Conservation (phyloP, 2,888 invertebrate genomes). For the Xestia c-nigrum region DNA sequence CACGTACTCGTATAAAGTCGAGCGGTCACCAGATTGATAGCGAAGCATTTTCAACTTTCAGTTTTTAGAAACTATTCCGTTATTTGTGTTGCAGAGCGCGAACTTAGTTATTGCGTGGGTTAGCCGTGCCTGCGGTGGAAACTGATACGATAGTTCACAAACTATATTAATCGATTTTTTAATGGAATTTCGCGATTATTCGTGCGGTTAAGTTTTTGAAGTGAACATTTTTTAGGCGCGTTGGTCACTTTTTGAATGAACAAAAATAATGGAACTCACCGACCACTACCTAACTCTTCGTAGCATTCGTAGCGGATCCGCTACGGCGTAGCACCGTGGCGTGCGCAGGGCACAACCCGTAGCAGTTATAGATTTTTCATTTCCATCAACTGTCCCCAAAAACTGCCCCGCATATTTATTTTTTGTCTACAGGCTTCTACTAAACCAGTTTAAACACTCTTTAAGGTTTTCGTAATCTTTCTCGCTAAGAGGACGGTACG, state of each 20-base stretch:
- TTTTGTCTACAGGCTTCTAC: not conserved
- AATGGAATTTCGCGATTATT: not conserved
- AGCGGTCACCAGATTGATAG: constrained; percentile 15
- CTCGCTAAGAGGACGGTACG: not conserved
- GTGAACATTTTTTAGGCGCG: too few species aligned
- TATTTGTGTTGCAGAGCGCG: constrained; percentile 4
- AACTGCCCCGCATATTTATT: too few species aligned
- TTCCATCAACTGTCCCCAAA: too few species aligned
- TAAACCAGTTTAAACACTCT: not conserved
- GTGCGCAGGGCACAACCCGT: too few species aligned
- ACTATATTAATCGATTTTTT: not conserved
- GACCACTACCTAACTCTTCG: too few species aligned
- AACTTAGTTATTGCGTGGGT: not conserved
- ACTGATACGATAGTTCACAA: not conserved
- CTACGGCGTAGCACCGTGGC: too few species aligned
- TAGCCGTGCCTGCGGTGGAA: not conserved
- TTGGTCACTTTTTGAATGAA: too few species aligned
- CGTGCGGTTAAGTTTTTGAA: too few species aligned
- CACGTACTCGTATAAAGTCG: not conserved
- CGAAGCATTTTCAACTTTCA: constrained; percentile 8
- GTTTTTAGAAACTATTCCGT: constrained; percentile 19
- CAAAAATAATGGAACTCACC: too few species aligned
- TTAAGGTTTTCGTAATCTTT: not conserved
- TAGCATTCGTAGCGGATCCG: too few species aligned
- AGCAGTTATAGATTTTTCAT: too few species aligned